Evolutionary conservation across 2,888 invertebrate species (phyloP).

Genomic region (Microctonus aethiopoides): DNA sequence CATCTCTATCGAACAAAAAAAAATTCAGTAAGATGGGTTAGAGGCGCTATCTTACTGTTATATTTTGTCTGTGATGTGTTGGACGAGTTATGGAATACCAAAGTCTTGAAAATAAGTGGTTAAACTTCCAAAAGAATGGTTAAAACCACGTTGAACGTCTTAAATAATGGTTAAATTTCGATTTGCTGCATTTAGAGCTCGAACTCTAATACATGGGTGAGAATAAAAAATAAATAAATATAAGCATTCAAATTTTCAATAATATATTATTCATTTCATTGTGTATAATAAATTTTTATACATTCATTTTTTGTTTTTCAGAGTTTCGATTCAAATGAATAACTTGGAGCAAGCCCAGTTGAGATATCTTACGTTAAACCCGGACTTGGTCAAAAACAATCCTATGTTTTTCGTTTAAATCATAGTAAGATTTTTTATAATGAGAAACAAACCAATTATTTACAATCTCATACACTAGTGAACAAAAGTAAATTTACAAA

Average conservation of each 20-base stretch:
- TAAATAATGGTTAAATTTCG: too few species aligned
- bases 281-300: background rate
- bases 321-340: slow-evolving; percentile 68
- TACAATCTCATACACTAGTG: too few species aligned
- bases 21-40: too few species aligned
- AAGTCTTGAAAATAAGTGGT: too few species aligned
- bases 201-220: slow-evolving; percentile 69
- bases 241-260: background rate
- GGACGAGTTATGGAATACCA: too few species aligned
- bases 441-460: too few species aligned
- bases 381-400: slow-evolving; percentile 68
- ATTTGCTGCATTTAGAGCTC: slow-evolving; percentile 83
- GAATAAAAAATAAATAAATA: slow-evolving; percentile 48
- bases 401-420: slow-evolving; percentile 77
- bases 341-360: slow-evolving; percentile 69
- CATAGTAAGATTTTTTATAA: background rate
- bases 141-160: too few species aligned
- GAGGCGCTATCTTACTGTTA: too few species aligned
- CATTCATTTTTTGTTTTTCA: slow-evolving; percentile 49
- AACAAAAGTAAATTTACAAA: too few species aligned
- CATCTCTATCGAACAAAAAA: too few species aligned
- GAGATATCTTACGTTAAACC: slow-evolving; percentile 69
- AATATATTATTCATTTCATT: background rate
- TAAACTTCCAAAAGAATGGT: too few species aligned
- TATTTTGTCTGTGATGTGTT: too few species aligned